A percentile compares a stretch with the other conserved stretches of the same genome.
These are phyloP conservation scores for Phyllotreta striolata DNA, from an alignment of 2,888 invertebrate genomes.

Conservation along the genomic window DNA sequence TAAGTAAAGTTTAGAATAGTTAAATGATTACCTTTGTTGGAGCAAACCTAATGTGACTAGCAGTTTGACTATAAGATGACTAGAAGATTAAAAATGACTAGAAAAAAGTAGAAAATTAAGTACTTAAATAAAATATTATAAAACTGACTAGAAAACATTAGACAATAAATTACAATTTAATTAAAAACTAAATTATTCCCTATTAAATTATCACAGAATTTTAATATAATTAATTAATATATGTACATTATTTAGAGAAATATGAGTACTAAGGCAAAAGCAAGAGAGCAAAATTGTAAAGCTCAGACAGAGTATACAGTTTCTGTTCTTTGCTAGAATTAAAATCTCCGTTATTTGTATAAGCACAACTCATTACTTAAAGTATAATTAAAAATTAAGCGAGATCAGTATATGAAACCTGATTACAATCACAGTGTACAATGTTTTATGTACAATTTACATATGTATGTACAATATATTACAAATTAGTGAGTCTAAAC, in stretches of 20 bases:
- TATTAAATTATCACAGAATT: no score
- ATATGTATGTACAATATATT: conserved; percentile 3
- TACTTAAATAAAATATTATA: neutral
- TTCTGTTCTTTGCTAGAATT: conserved; percentile 10
- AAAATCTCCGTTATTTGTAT: conserved; percentile 1
- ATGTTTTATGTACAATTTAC: neutral
- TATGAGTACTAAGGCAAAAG: conserved; percentile 31
- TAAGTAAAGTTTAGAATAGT: no score
- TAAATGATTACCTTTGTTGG: no score
- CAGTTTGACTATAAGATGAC: neutral
- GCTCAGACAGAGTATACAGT: neutral
- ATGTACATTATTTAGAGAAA: neutral
- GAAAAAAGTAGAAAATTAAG: neutral
- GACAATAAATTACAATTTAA: conserved; percentile 2
- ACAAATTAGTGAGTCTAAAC: no score
- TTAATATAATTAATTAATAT: no score
- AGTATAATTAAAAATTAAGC: neutral
- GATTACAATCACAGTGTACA: conserved; percentile 3
- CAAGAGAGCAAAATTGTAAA: conserved; percentile 15
- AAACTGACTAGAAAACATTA: conserved; percentile 21
- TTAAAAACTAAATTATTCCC: conserved; percentile 1
- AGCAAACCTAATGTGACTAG: no score
- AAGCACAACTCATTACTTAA: neutral
- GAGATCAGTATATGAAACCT: conserved; percentile 16
- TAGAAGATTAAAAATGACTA: conserved; percentile 14